These are phyloP conservation scores for Drosophila navojoa DNA, from an alignment of 1,140 invertebrate genomes.

Conservation along the genomic window DNA sequence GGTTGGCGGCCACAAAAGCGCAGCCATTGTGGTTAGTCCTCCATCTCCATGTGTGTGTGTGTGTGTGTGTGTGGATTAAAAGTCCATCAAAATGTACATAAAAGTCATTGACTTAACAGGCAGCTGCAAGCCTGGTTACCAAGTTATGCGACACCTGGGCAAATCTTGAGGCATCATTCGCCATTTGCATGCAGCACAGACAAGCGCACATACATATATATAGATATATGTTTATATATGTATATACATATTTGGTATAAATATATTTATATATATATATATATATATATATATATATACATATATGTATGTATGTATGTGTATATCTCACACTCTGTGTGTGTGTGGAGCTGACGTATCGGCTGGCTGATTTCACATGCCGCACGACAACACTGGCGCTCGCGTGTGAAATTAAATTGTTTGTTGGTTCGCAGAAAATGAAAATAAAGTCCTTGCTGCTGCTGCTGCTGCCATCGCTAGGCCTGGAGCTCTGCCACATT, in stretches of 20 bases:
- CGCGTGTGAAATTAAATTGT: conserved; percentile 82
- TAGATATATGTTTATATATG: background rate
- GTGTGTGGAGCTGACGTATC: conserved; percentile 29
- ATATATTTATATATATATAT: background rate
- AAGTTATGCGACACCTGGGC: conserved; percentile 60
- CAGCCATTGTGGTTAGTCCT: conserved; percentile 57
- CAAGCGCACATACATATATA: background rate
- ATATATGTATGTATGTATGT: too few species aligned
- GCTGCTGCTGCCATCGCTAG: conserved; percentile 15
- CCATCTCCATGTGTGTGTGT: conserved; percentile 1
- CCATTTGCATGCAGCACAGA: conserved; percentile 46
- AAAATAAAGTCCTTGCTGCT: conserved; percentile 67
- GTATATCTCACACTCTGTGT: too few species aligned
- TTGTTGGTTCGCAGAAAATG: conserved; percentile 78
- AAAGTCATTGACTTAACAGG: conserved; percentile 81
- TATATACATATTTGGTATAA: background rate
- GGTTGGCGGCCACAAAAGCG: conserved; percentile 49
- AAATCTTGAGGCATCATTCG: conserved; percentile 66
- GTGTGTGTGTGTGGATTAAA: conserved; percentile 68
- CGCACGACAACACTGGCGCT: conserved; percentile 78
- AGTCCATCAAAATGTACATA: conserved; percentile 81
- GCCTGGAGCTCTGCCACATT: conserved; percentile 11
- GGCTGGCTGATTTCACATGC: conserved; percentile 72
- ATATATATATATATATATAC: too few species aligned
- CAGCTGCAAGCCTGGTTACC: conserved; percentile 17